Evolutionary conservation across 2,797 vertebrate genomes (phyloP), one percentile per base, ranked within the genome.

Genomic region (Danio albolineatus): DNA sequence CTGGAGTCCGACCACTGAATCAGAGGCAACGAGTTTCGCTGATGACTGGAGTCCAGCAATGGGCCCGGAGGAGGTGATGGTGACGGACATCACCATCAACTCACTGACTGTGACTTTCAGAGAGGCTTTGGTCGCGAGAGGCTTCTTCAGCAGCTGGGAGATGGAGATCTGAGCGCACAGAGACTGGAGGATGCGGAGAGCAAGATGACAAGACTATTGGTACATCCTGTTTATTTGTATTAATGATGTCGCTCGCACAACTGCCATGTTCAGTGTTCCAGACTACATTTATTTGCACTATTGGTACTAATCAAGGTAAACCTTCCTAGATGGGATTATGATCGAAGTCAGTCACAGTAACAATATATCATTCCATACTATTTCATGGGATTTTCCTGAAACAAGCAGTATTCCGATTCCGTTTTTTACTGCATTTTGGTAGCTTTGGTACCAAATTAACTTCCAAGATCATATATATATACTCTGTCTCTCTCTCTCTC

Each of bases 71-170:
- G 95, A 96, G 89, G 95, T 99, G 90, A 98, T 95, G 10, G 96
- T 99, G 92, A 99, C 98, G 0, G 97, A 99, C 84, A 95, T 99
- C 94, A 98, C 97, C 6, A 95, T 98, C 90, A 98, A 99, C 93
- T 95, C 96, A 79, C 91, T 98, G 90, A 99, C 97, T 4, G 97
- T 99, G 90, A 99, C 98, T 87, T 99, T 99, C 91, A 93, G 94
- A 73, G 98, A 99, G 93, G 96, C 97, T 21, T 92, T 95, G 87
- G 94, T 92, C 41, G 95, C 97, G 8, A 95, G 95, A 85, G 98
- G 97, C 84, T 99, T 99, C 92, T 99, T 99, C 91, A 95, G 95
- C 87, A 95, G 95, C 89, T 95, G 94, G 89, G 91, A 93, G 1
- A 85, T 84, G 67, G 92, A 94, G 87, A 91, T 91, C 66, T 93